Evolutionary conservation across 2,797 vertebrate species (phyloP).

Genomic region (Morus bassanus): DNA sequence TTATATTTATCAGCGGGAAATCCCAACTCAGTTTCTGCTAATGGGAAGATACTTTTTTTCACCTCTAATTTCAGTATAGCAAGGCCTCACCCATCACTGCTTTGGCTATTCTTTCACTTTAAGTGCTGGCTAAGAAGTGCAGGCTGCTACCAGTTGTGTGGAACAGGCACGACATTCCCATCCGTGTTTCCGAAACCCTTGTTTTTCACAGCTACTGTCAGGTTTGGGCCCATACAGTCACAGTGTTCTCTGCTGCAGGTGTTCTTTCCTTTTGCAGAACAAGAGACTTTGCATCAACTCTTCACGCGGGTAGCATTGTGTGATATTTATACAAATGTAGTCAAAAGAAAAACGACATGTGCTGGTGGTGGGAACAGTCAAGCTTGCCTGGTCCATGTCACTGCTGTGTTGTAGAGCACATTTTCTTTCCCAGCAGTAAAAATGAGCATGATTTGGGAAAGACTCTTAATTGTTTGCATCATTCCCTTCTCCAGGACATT

Average conservation of each 20-base stretch:
- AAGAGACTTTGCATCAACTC: not conserved
- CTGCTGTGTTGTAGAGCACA: accelerated
- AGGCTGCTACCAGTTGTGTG: not conserved
- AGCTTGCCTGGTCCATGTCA: not conserved
- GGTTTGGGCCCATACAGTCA: not conserved
- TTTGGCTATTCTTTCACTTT: not conserved
- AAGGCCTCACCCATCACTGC: not conserved
- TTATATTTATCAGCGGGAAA: not conserved
- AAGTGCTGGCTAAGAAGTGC: not conserved
- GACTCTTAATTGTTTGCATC: not conserved
- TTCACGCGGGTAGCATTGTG: not conserved
- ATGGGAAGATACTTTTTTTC: not conserved
- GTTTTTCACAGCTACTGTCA: not conserved
- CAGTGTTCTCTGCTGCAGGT: not conserved
- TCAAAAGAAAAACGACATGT: not conserved
- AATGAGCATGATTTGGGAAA: not conserved
- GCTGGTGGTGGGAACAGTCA: not conserved
- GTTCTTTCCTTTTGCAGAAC: not conserved
- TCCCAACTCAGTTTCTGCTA: not conserved
- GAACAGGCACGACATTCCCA: not conserved
- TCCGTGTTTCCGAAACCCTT: not conserved
- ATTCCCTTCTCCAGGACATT: not conserved
- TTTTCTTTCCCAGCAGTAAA: not conserved
- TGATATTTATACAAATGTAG: not conserved
- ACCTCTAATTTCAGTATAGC: not conserved